Evolutionary conservation across 2,113 vertebrate species (phyloP), one percentile per base, ranked within the genome.

Genomic region (Paratilapia polleni): DNA sequence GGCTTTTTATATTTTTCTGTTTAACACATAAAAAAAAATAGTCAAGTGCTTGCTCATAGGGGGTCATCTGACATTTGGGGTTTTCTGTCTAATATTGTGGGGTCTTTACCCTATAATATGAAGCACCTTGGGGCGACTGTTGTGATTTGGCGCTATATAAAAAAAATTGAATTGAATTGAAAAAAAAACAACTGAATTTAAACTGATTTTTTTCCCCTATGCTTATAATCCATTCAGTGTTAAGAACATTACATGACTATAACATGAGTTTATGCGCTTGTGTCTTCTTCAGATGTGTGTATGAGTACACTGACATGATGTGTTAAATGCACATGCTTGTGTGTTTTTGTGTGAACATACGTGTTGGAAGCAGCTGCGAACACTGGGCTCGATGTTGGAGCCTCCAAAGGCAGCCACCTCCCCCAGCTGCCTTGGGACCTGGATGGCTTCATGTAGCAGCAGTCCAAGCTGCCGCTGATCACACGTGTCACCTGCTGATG

Each of bases 351-450:
- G 82, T 64, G 22, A 36, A 95, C 96, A 11, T 94, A 99, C 98
- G 86, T 99, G 97, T 3, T 98, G 97, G 93, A 99, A 99, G 94
- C 98, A 99, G 94, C 98, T 99, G 73, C 98, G 97, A 70, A 99
- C 97, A 0, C 98, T 99, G 77, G 98, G 98, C 54, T 99, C 98
- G 26, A 99, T 99, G 93, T 99, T 99, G 93, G 98, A 99, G 49
- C 98, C 98, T 28, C 98, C 98, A 0, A 99, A 99, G 9, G 98
- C 97, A 0, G 98, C 98, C 74, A 99, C 97, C 92, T 99, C 98
- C 0, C 98, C 98, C 10, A 99, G 96, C 92, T 99, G 98, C 54
- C 97, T 96, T 0, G 98, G 98, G 88, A 99, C 97, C 95, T 99
- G 98, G 87, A 99, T 99, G 63, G 97, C 98, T 22, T 99, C 98